These are phyloP conservation scores for Odontothrips loti DNA, from an alignment of 2,888 invertebrate genomes.

Conservation along the genomic window DNA sequence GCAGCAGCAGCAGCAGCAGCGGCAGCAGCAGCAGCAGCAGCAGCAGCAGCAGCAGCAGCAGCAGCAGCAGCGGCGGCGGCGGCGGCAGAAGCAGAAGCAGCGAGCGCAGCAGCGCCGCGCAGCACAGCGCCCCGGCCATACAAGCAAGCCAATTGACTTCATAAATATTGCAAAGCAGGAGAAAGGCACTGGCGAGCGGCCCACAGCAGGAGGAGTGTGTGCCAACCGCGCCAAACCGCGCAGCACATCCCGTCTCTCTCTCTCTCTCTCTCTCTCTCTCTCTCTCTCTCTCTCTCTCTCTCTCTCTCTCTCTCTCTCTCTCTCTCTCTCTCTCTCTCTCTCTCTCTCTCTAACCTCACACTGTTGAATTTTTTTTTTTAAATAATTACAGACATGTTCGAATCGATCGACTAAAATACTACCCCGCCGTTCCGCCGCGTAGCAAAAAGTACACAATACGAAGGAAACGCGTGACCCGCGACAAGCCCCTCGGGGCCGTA, in stretches of 20 bases:
- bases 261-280: not conserved
- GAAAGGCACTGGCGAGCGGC: not conserved
- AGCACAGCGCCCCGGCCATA: no score
- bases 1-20: not conserved
- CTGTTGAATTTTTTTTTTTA: no score
- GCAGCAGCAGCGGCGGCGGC: not conserved
- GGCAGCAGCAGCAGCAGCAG: not conserved
- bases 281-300: not conserved
- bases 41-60: no score
- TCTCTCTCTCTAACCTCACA: no score
- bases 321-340: not conserved
- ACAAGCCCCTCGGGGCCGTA: no score
- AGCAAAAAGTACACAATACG: no score
- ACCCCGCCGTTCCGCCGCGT: no score
- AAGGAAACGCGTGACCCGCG: no score
- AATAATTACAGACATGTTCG: no score
- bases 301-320: not conserved
- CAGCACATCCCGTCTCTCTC: not conserved
- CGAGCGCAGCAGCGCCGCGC: no score
- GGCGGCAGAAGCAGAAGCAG: not conserved
- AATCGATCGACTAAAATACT: no score
- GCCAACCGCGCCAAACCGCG: not conserved
- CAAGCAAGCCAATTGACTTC: slow-evolving; percentile 6
- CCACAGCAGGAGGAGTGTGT: not conserved
- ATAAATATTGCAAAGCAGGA: slow-evolving; percentile 12